Evolutionary conservation across 2,888 invertebrate genomes (phyloP), one percentile per base, ranked within the genome.

Genomic region (Synanthedon tipuliformis): DNA sequence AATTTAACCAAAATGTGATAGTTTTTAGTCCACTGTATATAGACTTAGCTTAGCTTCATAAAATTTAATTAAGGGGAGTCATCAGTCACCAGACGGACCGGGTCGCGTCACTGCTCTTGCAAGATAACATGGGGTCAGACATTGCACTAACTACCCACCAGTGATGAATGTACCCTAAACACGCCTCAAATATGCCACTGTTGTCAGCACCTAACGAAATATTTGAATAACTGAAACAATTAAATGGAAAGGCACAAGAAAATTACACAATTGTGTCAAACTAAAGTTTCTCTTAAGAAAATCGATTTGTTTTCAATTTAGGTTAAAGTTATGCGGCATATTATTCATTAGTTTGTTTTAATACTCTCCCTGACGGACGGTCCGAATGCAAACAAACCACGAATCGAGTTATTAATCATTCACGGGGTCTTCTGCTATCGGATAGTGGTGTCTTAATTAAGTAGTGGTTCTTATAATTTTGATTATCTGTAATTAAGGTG

Each of bases 1-100:
- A 52, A 54, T 50, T 52, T 49, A 50, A 64, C 61, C 61, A 62
- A 61, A 66, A 60, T 62, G 63, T 63, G 57, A 58, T 56, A 48
- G 48, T 50, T 50, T 51, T 50, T 16, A 49, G 23, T 54, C 34
- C 34, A 34, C 34, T 45, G 45, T 45, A 45, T 13, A 45, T 45
- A 45, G 45, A 13, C 45, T n/a, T 45, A 15, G 66, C n/a, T n/a
- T n/a, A 65, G 34, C 60, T 64, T 69, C 72, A 80, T 81, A 77
- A 85, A 86, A 86, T 86, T 81, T 85, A 86, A 87, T 87, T 87
- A 86, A 84, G 71, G 73, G 69, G 52, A 75, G 83, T 85, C 84
- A 87, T 87, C 86, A 85, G 86, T 87, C 86, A 87, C 81, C 60
- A 66, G 53, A 68, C 69, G 75, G 73, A 65, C 61, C 65, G 69